Percentiles rank a stretch among this genome's conserved stretches.
These are phyloP conservation scores for Smutsia gigantea DNA, from an alignment of 2,797 vertebrate species.

Conservation along the genomic window DNA sequence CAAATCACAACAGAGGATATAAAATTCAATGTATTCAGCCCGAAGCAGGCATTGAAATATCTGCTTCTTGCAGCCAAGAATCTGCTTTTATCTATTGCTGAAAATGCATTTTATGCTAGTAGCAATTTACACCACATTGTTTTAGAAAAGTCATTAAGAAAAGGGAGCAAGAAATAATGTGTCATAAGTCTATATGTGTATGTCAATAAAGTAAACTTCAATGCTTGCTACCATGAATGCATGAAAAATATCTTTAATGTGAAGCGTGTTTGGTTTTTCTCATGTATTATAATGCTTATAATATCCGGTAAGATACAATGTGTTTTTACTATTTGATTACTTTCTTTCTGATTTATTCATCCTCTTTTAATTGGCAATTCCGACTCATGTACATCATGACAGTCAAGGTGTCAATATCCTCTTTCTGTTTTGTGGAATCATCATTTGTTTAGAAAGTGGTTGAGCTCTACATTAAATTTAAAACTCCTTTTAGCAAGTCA, in stretches of 20 bases:
- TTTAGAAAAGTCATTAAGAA: conserved; percentile 59
- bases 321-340: not conserved
- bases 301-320: not conserved
- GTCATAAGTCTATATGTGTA: conserved; percentile 39
- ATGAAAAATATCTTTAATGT: conserved; percentile 23
- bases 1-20: conserved; percentile 25
- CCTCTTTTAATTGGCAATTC: not conserved
- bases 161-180: conserved; percentile 51
- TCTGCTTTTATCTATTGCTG: conserved; percentile 66
- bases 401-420: not conserved
- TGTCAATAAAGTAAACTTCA: conserved; percentile 50
- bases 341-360: not conserved
- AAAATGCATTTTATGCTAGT: conserved; percentile 56
- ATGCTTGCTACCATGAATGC: not conserved
- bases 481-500: not conserved
- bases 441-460: not conserved
- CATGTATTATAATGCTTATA: not conserved
- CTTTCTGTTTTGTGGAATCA: not conserved
- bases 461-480: not conserved
- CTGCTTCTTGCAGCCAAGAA: conserved; percentile 59
- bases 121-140: conserved; percentile 61
- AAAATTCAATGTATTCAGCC: conserved; percentile 61
- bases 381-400: not conserved
- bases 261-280: not conserved
- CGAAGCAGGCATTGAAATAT: conserved; percentile 62